Conservation (phyloP, 2,797 vertebrate species). For the Coracias cyanogaster region DNA sequence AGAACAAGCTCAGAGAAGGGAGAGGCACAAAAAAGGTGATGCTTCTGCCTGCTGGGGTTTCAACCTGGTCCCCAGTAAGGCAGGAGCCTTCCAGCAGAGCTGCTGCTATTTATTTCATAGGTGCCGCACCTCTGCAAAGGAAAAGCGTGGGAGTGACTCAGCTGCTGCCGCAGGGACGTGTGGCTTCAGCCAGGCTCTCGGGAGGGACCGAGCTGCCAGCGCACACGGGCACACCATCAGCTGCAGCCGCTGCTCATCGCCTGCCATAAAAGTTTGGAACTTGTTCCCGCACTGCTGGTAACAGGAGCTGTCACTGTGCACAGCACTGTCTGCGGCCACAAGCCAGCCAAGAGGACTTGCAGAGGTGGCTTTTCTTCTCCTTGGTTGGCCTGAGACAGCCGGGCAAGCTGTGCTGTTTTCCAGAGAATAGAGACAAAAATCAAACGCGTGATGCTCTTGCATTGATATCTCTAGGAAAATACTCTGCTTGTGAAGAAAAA, state of each 20-base stretch:
- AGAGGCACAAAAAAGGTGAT: not conserved
- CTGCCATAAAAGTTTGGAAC: not conserved
- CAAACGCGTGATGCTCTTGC: accelerated
- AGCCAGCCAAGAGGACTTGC: accelerated
- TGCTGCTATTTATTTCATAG: not conserved
- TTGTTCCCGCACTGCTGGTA: not conserved
- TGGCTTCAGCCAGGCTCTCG: not conserved
- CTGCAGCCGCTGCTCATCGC: not conserved
- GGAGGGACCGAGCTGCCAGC: not conserved
- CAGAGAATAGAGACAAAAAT: not conserved
- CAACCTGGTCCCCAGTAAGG: not conserved
- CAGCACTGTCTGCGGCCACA: not conserved
- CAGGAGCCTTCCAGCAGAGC: not conserved
- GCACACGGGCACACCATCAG: not conserved
- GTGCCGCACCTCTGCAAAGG: not conserved
- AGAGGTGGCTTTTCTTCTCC: not conserved
- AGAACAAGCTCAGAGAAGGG: not conserved
- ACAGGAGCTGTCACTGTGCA: accelerated
- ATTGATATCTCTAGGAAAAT: not conserved
- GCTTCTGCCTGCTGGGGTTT: not conserved
- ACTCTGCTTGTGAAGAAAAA: not conserved
- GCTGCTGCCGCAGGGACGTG: not conserved
- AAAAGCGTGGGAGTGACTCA: not conserved
- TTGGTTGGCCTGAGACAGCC: not conserved
- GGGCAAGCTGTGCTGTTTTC: not conserved